Evolutionary conservation across 1,140 invertebrate species (phyloP), one percentile per base, ranked within the genome.

Genomic region (Neoseiulus cucumeris): DNA sequence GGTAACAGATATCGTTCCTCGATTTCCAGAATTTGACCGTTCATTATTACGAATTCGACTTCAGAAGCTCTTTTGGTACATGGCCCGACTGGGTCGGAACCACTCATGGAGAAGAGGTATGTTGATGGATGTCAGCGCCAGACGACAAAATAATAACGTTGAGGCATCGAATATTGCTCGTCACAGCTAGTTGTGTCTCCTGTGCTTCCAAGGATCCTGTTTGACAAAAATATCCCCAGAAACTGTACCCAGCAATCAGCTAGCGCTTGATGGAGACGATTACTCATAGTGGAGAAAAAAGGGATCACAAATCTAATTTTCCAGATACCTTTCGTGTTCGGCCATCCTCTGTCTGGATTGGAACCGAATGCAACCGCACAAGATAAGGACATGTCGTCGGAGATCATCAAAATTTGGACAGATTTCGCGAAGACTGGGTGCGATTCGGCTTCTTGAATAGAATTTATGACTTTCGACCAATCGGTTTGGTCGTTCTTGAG

Each of bases 301-400:
- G n/a, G n/a, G n/a, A n/a, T n/a, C n/a, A n/a, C n/a, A n/a, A n/a
- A n/a, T n/a, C n/a, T 44, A 12, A 4, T 25, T 25, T 59, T 25
- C 12, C 51, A 59, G 51, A 59, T 59, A 17, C 51, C 51, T 18
- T 59, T 59, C 33, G 51, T 59, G n/a, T 59, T 59, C 51, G 51
- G 51, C 4, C 51, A 59, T 25, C 51, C 51, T n/a, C 51, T 59
- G 6, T 20, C 14, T n/a, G 51, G 51, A 4, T 25, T 59, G 22
- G 51, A 59, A 25, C 1, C 51, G 1, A 59, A 59, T 9, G 22
- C 51, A 2, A 59, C 51, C 14, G 22, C 25, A 17, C 17, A 33
- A 20, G 51, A 59, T 29, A 59, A 59, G 51, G 51, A 59, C 2
- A 33, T 59, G 14, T 59, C 51, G 14, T 18, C 14, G 9, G 51